These are phyloP conservation scores for Heterohyrax brucei DNA, from an alignment of 2,797 vertebrate species.

Conservation along the genomic window DNA sequence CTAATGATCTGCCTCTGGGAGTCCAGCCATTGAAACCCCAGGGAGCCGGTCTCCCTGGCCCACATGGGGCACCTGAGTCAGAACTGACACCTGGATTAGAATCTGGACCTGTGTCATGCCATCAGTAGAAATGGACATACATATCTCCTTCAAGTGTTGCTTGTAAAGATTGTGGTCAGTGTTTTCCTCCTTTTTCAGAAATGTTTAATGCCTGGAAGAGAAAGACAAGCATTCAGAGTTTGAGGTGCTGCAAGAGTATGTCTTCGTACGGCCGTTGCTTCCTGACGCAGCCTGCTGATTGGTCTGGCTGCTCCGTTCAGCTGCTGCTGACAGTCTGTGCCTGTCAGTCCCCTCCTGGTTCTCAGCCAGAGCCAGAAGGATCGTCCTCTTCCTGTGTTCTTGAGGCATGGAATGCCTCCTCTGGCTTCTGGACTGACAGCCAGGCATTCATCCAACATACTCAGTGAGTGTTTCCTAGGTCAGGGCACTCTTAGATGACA, in stretches of 20 bases:
- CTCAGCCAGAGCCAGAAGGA: not conserved
- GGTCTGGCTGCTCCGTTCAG: not conserved
- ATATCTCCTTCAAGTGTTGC: not conserved
- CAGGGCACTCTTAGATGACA: not conserved
- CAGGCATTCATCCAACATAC: not conserved
- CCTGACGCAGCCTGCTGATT: not conserved
- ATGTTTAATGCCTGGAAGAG: not conserved
- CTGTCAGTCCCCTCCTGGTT: not conserved
- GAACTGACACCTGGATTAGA: too few relatives aligned
- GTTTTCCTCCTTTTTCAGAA: constrained; percentile 18
- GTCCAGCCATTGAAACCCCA: too few relatives aligned
- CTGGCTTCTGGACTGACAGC: not conserved
- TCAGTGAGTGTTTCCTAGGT: not conserved
- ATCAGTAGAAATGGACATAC: not conserved
- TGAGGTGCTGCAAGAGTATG: not conserved
- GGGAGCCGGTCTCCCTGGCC: too few relatives aligned
- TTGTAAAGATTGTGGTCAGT: not conserved
- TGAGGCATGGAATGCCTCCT: not conserved
- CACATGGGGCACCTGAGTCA: too few relatives aligned
- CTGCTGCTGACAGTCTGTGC: not conserved
- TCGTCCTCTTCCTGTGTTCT: not conserved
- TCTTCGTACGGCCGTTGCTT: not conserved
- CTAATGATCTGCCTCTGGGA: too few relatives aligned
- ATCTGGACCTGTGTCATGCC: not conserved
- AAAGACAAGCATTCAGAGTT: not conserved